A percentile compares a stretch with the other conserved stretches of the same genome.
Conservation (phyloP, 1,140 invertebrate genomes). For the Atta texana region DNA sequence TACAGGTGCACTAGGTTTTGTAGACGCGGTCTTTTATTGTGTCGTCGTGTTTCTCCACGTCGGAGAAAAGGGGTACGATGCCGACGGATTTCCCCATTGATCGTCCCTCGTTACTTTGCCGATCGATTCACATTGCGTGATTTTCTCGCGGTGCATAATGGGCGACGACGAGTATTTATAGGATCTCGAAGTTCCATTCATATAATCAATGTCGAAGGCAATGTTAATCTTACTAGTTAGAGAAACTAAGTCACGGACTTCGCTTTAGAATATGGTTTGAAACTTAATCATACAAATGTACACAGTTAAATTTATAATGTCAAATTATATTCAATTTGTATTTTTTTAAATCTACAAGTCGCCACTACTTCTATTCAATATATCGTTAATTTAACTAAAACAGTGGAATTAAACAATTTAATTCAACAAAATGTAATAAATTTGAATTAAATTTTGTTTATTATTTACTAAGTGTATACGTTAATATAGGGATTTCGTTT, state of each 20-base stretch:
- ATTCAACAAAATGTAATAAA: too few species aligned
- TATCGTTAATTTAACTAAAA: too few species aligned
- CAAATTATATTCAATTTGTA: too few species aligned
- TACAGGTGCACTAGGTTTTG: conserved; percentile 74
- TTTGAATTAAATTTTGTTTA: too few species aligned
- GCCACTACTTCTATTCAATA: too few species aligned
- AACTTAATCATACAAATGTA: background rate
- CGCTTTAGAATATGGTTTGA: background rate
- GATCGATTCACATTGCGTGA: conserved; percentile 67
- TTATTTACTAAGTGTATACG: too few species aligned
- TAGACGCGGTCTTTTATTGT: conserved; percentile 61
- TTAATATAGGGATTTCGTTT: too few species aligned
- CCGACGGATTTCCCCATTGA: conserved; percentile 61
- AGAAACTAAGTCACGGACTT: background rate
- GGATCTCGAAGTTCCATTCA: conserved; percentile 16
- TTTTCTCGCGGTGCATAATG: conserved; percentile 57
- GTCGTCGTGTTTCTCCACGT: conserved; percentile 65
- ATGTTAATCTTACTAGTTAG: background rate
- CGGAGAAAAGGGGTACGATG: conserved; percentile 60
- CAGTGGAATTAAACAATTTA: too few species aligned
- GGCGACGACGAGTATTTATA: conserved; percentile 12
- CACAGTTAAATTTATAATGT: background rate
- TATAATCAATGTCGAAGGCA: background rate
- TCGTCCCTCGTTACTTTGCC: conserved; percentile 68
- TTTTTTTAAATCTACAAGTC: too few species aligned